Percentiles rank a stretch among this genome's conserved stretches.
phyloP scores from a whole-genome alignment of 2,797 vertebrate genomes.

The Synanceia verrucosa region DNA sequence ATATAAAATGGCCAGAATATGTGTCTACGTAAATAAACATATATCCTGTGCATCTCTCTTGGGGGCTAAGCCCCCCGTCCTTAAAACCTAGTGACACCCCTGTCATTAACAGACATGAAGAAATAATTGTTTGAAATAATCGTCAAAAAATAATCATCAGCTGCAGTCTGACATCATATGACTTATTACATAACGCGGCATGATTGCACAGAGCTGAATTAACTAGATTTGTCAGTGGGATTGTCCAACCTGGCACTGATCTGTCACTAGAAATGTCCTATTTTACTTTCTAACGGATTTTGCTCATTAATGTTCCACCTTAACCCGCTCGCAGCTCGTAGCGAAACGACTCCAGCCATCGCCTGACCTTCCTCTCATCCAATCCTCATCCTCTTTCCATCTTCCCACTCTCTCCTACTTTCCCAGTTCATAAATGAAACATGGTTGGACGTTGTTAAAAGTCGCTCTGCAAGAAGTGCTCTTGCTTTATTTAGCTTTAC shows the following conservation, averaged over 20 bases:
- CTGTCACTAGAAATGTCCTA: conserved; percentile 42
- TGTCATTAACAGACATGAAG: background rate
- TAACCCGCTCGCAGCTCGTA: conserved; percentile 16
- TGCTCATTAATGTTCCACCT: conserved; percentile 40
- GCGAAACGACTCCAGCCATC: conserved; percentile 19
- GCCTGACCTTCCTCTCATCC: conserved; percentile 4
- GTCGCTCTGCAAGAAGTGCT: conserved; percentile 53
- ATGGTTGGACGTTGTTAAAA: conserved; percentile 50
- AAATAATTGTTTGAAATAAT: background rate
- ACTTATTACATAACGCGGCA: background rate
- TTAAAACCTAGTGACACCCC: too few species aligned
- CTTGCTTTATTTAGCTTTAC: conserved; percentile 41
- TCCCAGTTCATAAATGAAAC: conserved; percentile 68
- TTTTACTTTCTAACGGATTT: conserved; percentile 49
- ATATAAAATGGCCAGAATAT: too few species aligned
- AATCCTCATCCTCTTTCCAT: background rate
- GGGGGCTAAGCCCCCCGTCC: too few species aligned
- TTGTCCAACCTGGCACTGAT: conserved; percentile 18
- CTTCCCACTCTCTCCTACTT: background rate
- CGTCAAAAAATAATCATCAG: background rate
- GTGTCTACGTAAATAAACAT: too few species aligned
- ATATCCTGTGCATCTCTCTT: too few species aligned
- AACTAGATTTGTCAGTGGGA: conserved; percentile 33
- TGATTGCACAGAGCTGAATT: conserved; percentile 7
- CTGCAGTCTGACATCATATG: background rate